Conservation (phyloP, 1,140 invertebrate species). For the Heliconius nattereri region DNA sequence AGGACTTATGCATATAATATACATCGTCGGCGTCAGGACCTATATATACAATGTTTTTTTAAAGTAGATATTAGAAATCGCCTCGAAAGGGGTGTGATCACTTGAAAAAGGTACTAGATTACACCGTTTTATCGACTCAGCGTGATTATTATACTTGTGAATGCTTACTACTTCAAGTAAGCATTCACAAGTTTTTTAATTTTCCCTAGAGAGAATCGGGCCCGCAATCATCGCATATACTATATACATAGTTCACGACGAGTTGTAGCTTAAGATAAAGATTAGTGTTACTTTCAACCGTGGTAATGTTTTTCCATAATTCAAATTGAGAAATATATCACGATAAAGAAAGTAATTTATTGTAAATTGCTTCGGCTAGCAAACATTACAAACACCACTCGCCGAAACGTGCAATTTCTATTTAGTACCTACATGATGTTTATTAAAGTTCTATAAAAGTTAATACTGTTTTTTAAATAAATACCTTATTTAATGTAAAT, state of each 20-base stretch:
- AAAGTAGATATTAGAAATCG: no score
- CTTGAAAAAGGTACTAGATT: no score
- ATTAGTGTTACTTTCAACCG: conserved; percentile 31
- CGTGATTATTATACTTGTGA: no score
- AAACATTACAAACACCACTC: conserved; percentile 18
- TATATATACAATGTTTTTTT: no score
- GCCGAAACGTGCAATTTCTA: conserved; percentile 28
- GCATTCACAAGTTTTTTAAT: neutral
- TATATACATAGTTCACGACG: no score
- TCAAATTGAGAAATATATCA: conserved; percentile 37
- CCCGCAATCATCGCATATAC: neutral
- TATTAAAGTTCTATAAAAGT: neutral
- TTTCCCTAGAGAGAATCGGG: neutral
- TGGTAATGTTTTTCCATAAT: conserved; percentile 38
- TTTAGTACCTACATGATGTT: neutral
- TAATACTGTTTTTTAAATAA: no score
- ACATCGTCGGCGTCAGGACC: no score
- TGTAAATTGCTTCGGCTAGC: conserved; percentile 47
- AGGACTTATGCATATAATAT: no score
- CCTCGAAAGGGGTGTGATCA: no score
- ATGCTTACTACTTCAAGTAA: no score
- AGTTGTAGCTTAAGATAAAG: conserved; percentile 19
- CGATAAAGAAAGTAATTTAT: conserved; percentile 47
- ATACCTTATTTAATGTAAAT: no score
- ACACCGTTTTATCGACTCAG: no score